Evolutionary conservation across 2,113 vertebrate genomes (phyloP).

Genomic region (Pica pica): DNA sequence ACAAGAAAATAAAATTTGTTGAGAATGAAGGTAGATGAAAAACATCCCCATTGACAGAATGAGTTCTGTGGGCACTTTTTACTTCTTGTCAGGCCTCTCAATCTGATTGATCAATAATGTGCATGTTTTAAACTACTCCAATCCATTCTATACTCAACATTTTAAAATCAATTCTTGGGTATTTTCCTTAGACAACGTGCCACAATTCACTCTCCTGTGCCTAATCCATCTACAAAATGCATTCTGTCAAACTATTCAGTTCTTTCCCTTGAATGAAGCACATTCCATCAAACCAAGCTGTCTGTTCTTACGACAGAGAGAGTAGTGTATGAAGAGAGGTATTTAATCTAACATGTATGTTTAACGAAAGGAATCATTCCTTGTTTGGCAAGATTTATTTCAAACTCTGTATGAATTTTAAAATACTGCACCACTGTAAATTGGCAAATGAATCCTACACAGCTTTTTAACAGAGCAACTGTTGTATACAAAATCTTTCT

Average conservation of each 20-base stretch:
- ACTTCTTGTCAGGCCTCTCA: constrained; percentile 32
- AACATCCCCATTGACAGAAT: constrained; percentile 7
- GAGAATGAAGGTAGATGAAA: constrained; percentile 21
- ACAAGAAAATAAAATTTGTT: constrained; percentile 6
- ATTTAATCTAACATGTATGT: constrained; percentile 26
- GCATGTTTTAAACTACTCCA: constrained; percentile 33
- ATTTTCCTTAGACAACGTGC: constrained; percentile 19
- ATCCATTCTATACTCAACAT: neutral
- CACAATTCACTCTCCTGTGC: neutral
- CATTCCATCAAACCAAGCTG: constrained; percentile 27
- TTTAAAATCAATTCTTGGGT: constrained; percentile 1
- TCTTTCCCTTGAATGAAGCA: neutral
- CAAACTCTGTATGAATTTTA: neutral
- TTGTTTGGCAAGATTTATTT: neutral
- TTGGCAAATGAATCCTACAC: neutral
- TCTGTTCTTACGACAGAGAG: neutral
- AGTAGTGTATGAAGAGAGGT: neutral
- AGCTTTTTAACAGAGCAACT: neutral
- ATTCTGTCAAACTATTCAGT: constrained; percentile 30
- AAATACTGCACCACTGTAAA: neutral
- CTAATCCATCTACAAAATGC: constrained; percentile 43
- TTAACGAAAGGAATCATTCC: constrained; percentile 12
- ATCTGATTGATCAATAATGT: constrained; percentile 44
- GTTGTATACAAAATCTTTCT: neutral
- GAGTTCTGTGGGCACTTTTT: neutral